Base-by-base conservation (phyloP, 1,140 invertebrate genomes). In the Plectus sambesii region DNA sequence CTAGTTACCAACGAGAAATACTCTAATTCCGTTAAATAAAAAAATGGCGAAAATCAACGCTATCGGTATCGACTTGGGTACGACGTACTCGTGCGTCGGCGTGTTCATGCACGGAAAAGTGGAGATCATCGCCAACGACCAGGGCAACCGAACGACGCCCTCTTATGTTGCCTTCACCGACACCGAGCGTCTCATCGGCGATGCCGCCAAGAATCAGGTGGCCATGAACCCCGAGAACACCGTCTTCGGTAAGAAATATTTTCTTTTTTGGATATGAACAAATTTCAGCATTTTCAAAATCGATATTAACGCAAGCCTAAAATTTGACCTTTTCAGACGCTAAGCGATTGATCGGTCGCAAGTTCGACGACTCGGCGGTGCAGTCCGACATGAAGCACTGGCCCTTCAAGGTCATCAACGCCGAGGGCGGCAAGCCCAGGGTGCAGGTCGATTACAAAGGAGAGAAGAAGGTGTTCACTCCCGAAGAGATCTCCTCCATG, bases 91-190 rank as follows among this genome's bases (percentile, higher is more conserved):
- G 0, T 77, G 74, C 53, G 73, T 76, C 9, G 76, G 74, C 20
- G 74, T 77, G 1, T 78, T 77, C 52, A 73, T 75, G 48, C 58
- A 78, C 68, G 82, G 87, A 64, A 90, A 89, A 73, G 87, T 93
- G 42, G 87, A 93, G 77, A 92, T 93, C 67, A 90, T 93, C 72
- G 87, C 87, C 59, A 92, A 92, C 69, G 87, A 92, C 72, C 87
- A 94, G 71, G 88, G 87, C 69, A 93, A 93, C 76, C 77, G 87
- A 65, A 94, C 88, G 30, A 96, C 89, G 42, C 89, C 89, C 42
- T 87, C 84, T 51, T 93, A 92, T 78, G 88, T 96, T 38, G 87
- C 87, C 51, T 94, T 94, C 76, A 92, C 85, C 44, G 88, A 93
- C 63, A 88, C 84, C 5, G 88, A 93, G 72, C 81, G 88, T 72